Evolutionary conservation across 2,888 invertebrate species (phyloP), one percentile per base, ranked within the genome.

Genomic region (Hyposoter dolosus): DNA sequence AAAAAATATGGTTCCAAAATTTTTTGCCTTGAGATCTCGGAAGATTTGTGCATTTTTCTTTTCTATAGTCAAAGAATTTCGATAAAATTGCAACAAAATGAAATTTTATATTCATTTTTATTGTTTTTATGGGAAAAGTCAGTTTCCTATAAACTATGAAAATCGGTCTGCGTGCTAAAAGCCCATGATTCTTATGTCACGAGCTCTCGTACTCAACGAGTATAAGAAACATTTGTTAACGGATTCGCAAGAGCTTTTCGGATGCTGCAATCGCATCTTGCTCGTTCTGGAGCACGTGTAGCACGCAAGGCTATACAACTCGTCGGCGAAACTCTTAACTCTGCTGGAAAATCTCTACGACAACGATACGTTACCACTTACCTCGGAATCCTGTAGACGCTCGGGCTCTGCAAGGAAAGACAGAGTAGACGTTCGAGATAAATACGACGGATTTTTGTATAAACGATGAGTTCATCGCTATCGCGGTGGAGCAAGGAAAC

Each of bases 331-430:
- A 75, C 40, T 81, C 66, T 77, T 68, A 83, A 76, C 75, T 65
- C 69, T 76, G 50, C 75, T 19, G 56, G 19, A 47, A 81, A 76
- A 65, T 71, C 65, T 19, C 79, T 45, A 10, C 45, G 63, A 75
- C 63, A 83, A 76, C 84, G 86, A 89, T 88, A 90, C 82, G 80
- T 89, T 87, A 86, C 56, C 83, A 85, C 92, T 92, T 90, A 92
- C 92, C 90, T 92, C 92, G 82, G 91, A 89, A 88, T 91, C 89
- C 53, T 82, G 89, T 53, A 87, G 89, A 76, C 86, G 90, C 82
- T 91, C 90, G 23, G 88, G 80, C 53, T 88, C 89, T 89, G 88
- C 53, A 88, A 89, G 85, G 35, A 80, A 75, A 82, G 69, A 85
- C 75, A 85, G 75, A 79, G 75, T 63, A 75, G 63, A 35, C 17